Evolutionary conservation across 2,113 vertebrate genomes (phyloP).

Genomic region (Calyptommatus sinebrachiatus): DNA sequence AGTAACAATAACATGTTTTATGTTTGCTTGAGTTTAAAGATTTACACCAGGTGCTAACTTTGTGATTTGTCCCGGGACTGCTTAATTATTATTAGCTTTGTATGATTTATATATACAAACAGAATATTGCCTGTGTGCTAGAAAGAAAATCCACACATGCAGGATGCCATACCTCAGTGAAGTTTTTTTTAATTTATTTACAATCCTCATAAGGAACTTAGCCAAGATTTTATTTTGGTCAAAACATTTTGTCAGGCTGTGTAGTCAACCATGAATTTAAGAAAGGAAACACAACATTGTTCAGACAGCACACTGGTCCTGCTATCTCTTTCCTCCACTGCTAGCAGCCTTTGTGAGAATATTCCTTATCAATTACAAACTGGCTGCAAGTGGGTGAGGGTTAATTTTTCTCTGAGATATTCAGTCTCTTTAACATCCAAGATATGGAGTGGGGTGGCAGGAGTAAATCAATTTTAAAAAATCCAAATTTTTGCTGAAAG

Average conservation of each 20-base stretch:
- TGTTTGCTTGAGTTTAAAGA: no score
- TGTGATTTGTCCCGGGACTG: no score
- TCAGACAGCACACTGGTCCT: background rate
- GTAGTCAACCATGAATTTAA: background rate
- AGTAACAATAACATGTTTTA: no score
- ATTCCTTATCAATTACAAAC: constrained; percentile 1
- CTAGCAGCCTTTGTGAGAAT: background rate
- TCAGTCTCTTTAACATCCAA: background rate
- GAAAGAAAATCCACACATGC: background rate
- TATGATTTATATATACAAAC: no score
- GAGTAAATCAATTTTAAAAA: constrained; percentile 1
- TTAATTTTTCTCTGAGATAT: background rate
- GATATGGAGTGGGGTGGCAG: background rate
- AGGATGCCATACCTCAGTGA: background rate
- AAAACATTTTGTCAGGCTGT: background rate
- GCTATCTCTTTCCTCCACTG: accelerated
- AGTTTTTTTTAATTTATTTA: background rate
- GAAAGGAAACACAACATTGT: background rate
- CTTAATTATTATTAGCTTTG: no score
- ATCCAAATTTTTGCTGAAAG: constrained; percentile 16
- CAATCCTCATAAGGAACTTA: background rate
- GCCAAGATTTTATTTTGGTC: background rate
- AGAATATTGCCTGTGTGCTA: background rate
- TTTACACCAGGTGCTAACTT: no score
- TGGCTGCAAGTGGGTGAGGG: background rate